Base-by-base conservation (phyloP, 1,140 invertebrate genomes). In the Leptinotarsa texana region DNA sequence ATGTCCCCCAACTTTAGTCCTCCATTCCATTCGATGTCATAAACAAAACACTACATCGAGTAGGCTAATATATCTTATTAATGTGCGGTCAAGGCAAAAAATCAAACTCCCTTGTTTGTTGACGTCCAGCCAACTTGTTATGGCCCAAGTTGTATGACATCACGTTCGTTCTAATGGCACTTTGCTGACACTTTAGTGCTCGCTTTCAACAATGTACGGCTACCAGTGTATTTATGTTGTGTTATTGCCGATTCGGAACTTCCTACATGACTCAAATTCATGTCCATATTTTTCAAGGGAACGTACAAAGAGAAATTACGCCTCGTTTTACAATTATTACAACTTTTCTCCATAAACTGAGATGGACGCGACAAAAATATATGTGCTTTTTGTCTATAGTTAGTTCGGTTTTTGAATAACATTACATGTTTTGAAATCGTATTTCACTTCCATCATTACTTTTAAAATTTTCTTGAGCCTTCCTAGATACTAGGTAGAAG, bases 21-120 rank as follows among this genome's bases (percentile, higher is more conserved):
- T 49, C 63, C 47, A 62, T 62, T 66, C 72, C 63, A 22, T 24
- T 57, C 69, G 49, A 22, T 33, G 69, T 71, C 69, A 76, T 74
- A 74, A 74, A 76, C 72, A 76, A 76, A 76, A 74, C 75, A 73
- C 72, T 57, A 57, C 75, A 76, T 76, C 69, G 66, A 76, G 75
- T 63, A 76, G 72, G 69, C 75, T 73, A 73, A 76, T 76, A 76
- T 76, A 76, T 76, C 75, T 76, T 76, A 76, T 76, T 76, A 76
- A 76, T 74, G 75, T 76, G 72, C 72, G 49, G 71, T 48, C 63
- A 17, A 11, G 66, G 49, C 75, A 76, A 76, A 76, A 76, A 76
- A 76, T 76, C 75, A 74, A 76, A 76, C 67, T 76, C 75, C 67
- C 75, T 76, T 74, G 75, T 76, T 76, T 76, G 75, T 76, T 76